Evolutionary conservation across 2,797 vertebrate species (phyloP).

Genomic region (Hipposideros larvatus): DNA sequence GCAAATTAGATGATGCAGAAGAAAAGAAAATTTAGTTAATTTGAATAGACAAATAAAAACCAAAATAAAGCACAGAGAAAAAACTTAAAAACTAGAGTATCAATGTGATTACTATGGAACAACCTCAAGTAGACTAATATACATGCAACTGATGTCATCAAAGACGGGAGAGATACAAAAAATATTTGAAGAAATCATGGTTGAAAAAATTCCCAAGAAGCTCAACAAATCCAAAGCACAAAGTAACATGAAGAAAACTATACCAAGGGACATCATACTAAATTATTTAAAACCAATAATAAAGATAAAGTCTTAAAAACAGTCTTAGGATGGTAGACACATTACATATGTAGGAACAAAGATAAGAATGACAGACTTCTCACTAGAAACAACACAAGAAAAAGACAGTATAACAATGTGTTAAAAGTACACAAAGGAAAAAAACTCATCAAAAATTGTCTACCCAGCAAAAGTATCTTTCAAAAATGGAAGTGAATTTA

Average conservation of each 20-base stretch:
- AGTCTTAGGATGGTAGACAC: not conserved
- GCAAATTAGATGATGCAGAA: not conserved
- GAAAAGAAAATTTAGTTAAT: not conserved
- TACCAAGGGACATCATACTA: not conserved
- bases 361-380: not conserved
- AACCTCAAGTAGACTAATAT: not conserved
- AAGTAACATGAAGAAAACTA: not conserved
- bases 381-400: not conserved
- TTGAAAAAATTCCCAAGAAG: not conserved
- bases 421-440: not conserved
- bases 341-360: not conserved
- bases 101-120: not conserved
- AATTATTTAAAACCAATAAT: slow-evolving; percentile 38
- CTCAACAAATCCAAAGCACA: not conserved
- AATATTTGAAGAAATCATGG: slow-evolving; percentile 3
- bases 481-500: slow-evolving; percentile 33
- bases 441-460: not conserved
- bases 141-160: not conserved
- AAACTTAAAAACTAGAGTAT: not conserved
- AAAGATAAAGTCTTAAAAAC: not conserved
- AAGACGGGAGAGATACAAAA: not conserved
- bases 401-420: not conserved
- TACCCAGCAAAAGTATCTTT: not conserved
- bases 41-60: slow-evolving; percentile 32
- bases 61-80: not conserved